Conservation (phyloP, 2,797 vertebrate genomes). For the Alcedo quadribrachys region DNA sequence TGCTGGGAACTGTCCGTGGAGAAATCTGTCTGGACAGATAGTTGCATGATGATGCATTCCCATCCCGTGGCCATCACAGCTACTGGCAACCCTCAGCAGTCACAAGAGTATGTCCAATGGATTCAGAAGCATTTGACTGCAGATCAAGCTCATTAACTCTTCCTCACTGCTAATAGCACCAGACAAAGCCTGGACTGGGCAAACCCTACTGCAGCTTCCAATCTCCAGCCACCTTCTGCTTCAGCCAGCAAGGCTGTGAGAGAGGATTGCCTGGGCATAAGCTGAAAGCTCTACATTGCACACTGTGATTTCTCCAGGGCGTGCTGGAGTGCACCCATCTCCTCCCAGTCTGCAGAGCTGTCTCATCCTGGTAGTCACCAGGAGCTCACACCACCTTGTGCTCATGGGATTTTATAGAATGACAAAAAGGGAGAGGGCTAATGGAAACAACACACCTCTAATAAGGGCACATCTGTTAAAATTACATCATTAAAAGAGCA, state of each 20-base stretch:
- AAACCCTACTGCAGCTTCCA: neutral
- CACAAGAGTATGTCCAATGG: neutral
- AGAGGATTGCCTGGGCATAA: accelerated
- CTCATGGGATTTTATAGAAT: neutral
- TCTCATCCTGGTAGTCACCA: neutral
- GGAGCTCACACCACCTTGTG: neutral
- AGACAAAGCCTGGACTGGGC: no score
- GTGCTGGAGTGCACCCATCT: neutral
- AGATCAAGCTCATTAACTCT: neutral
- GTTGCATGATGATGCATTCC: neutral
- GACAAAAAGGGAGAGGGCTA: neutral
- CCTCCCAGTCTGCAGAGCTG: neutral
- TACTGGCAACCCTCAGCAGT: neutral
- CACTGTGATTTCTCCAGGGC: neutral
- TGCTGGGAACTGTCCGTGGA: neutral
- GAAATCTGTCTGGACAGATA: neutral
- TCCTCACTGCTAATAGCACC: neutral
- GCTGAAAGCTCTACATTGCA: neutral
- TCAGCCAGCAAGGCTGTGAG: neutral
- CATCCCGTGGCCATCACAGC: neutral
- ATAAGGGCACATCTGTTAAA: neutral
- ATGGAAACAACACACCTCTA: neutral
- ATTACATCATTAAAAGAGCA: neutral
- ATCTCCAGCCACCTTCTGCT: neutral
- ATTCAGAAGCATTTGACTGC: neutral